Conservation (phyloP, 1,140 invertebrate species). For the Batillaria attramentaria region DNA sequence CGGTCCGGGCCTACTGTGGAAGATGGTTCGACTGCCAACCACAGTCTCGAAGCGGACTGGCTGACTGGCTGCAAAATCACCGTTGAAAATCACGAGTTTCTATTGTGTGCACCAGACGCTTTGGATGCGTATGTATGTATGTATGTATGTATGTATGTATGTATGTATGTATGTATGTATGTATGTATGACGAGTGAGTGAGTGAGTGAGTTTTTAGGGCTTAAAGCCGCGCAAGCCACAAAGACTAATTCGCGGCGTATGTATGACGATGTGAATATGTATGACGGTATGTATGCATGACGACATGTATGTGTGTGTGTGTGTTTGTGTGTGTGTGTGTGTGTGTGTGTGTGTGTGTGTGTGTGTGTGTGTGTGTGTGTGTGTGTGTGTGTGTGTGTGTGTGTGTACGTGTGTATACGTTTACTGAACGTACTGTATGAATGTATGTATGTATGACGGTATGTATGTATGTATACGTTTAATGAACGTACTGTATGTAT, state of each 20-base stretch:
- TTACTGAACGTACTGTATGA: neutral
- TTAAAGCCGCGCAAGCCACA: too few species aligned
- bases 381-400: neutral
- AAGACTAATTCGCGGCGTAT: too few species aligned
- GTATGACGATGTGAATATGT: neutral
- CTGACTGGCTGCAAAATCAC: too few species aligned
- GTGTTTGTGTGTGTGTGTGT: slow-evolving; percentile 12
- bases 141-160: neutral
- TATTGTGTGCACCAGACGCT: too few species aligned
- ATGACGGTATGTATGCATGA: neutral
- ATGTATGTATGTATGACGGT: too few species aligned
- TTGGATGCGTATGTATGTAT: neutral
- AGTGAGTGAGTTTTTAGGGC: slow-evolving; percentile 7
- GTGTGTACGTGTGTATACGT: neutral
- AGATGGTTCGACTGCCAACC: too few species aligned
- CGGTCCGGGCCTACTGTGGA: too few species aligned
- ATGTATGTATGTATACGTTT: neutral
- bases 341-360: slow-evolving; percentile 16
- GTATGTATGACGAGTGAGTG: slow-evolving; percentile 8
- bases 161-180: neutral
- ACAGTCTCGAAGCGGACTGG: too few species aligned
- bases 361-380: slow-evolving; percentile 3
- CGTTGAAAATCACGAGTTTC: too few species aligned
- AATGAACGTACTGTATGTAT: neutral
- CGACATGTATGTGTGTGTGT: slow-evolving; percentile 7